These are phyloP conservation scores for Pseudochirops cupreus DNA, from an alignment of 2,797 vertebrate species.

Conservation along the genomic window DNA sequence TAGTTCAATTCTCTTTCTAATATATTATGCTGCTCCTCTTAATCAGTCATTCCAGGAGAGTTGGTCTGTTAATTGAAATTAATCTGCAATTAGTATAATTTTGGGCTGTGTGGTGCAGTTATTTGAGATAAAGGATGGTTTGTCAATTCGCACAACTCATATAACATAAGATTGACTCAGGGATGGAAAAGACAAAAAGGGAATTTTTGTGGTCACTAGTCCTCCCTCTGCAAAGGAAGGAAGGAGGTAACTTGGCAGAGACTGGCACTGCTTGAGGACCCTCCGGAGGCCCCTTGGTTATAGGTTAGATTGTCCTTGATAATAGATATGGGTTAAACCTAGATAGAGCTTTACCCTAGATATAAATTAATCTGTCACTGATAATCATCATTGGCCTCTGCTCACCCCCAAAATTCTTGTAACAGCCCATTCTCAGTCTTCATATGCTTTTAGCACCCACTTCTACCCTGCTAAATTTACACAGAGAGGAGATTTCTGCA, in stretches of 20 bases:
- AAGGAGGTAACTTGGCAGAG: not conserved
- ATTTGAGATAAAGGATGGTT: constrained; percentile 21
- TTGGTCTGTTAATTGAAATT: not conserved
- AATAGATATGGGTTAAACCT: not conserved
- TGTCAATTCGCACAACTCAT: constrained; percentile 36
- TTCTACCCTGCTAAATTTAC: not conserved
- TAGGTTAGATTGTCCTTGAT: not conserved
- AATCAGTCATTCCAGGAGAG: not conserved
- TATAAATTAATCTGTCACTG: not conserved
- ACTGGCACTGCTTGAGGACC: not conserved
- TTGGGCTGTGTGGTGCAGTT: constrained; percentile 26
- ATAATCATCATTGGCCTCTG: not conserved
- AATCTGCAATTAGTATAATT: not conserved
- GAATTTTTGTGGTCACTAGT: not conserved
- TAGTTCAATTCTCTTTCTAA: no score
- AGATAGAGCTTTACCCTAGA: not conserved
- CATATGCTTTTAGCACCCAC: not conserved
- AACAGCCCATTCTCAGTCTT: not conserved
- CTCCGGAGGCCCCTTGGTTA: not conserved
- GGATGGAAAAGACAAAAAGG: constrained; percentile 8
- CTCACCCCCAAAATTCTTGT: not conserved
- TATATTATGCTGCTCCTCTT: not conserved
- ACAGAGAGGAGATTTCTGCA: no score
- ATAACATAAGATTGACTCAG: constrained; percentile 20
- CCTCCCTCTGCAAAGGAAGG: constrained; percentile 20